phyloP scores from a whole-genome alignment of 2,888 invertebrate species.

The Drosophila pegasa region DNA sequence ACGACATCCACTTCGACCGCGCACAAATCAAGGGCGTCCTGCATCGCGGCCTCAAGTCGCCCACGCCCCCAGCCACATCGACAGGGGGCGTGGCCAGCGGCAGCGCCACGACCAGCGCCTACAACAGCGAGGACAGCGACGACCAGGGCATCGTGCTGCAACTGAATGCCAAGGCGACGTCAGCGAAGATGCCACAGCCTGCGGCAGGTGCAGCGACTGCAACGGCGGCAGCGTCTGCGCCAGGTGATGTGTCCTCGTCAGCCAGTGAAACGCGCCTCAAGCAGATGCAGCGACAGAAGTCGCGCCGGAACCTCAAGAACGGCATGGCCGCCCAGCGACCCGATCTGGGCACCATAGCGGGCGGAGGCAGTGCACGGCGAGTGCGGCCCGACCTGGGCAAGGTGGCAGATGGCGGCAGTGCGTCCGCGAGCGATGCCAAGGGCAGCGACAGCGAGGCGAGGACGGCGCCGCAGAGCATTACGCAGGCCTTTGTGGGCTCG shows the following conservation, averaged over 20 bases:
- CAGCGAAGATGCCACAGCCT: slow-evolving; percentile 29
- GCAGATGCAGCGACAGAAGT: slow-evolving; percentile 86
- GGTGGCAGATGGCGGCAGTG: slow-evolving; percentile 67
- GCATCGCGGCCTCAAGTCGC: slow-evolving; percentile 78
- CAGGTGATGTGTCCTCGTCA: slow-evolving; percentile 76
- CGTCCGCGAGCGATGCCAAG: neutral
- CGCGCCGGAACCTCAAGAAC: slow-evolving; percentile 85
- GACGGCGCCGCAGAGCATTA: slow-evolving; percentile 79
- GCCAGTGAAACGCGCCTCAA: slow-evolving; percentile 83
- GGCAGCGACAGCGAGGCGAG: slow-evolving; percentile 62
- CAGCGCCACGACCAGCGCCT: slow-evolving; percentile 62
- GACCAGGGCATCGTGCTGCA: slow-evolving; percentile 68
- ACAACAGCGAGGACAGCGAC: slow-evolving; percentile 68
- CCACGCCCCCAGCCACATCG: slow-evolving; percentile 48
- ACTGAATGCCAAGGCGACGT: slow-evolving; percentile 44
- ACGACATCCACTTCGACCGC: slow-evolving; percentile 85
- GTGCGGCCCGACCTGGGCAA: slow-evolving; percentile 81
- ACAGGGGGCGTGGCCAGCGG: slow-evolving; percentile 26
- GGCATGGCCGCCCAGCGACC: slow-evolving; percentile 86
- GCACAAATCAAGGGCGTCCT: slow-evolving; percentile 82
- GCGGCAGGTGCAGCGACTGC: neutral
- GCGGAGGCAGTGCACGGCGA: slow-evolving; percentile 79
- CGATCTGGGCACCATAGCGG: slow-evolving; percentile 87
- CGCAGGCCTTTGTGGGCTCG: slow-evolving; percentile 89
- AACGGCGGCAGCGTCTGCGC: slow-evolving; percentile 22